phyloP scores from a whole-genome alignment of 2,888 invertebrate genomes.

The Acronicta leporina region DNA sequence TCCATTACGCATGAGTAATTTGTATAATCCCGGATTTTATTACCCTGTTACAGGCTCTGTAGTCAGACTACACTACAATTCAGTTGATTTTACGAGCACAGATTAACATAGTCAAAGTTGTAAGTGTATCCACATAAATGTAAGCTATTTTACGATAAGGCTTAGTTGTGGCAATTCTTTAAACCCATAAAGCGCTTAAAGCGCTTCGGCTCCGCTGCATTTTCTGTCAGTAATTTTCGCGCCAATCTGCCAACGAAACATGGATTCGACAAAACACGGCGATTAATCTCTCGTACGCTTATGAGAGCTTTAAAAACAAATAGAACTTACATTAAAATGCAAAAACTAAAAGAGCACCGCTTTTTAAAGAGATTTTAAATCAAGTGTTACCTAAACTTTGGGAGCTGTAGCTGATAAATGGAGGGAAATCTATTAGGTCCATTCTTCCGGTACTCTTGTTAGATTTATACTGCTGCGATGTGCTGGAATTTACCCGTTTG shows the following conservation, averaged over 20 bases:
- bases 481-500: slow-evolving; percentile 45
- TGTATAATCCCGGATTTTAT: slow-evolving; percentile 36
- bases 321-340: slow-evolving; percentile 46
- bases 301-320: slow-evolving; percentile 37
- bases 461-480: slow-evolving; percentile 46
- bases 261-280: slow-evolving; percentile 3
- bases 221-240: slow-evolving; percentile 29
- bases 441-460: slow-evolving; percentile 21
- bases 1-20: slow-evolving; percentile 42
- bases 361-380: slow-evolving; percentile 33
- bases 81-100: slow-evolving; percentile 44
- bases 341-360: slow-evolving; percentile 22
- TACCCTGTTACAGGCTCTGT: slow-evolving; percentile 13
- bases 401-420: slow-evolving; percentile 30
- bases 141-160: slow-evolving; percentile 34
- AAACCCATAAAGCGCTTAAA: slow-evolving; percentile 13
- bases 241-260: slow-evolving; percentile 26
- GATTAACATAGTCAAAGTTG: slow-evolving; percentile 40
- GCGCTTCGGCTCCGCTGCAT: slow-evolving; percentile 24
- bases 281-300: slow-evolving; percentile 30
- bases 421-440: slow-evolving; percentile 46
- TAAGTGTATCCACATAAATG: slow-evolving; percentile 30
- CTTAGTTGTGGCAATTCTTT: slow-evolving; percentile 14
- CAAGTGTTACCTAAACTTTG: slow-evolving; percentile 36
- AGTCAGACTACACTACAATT: slow-evolving; percentile 41